Conservation (phyloP, 2,113 vertebrate species). For the Neomonachus schauinslandi region DNA sequence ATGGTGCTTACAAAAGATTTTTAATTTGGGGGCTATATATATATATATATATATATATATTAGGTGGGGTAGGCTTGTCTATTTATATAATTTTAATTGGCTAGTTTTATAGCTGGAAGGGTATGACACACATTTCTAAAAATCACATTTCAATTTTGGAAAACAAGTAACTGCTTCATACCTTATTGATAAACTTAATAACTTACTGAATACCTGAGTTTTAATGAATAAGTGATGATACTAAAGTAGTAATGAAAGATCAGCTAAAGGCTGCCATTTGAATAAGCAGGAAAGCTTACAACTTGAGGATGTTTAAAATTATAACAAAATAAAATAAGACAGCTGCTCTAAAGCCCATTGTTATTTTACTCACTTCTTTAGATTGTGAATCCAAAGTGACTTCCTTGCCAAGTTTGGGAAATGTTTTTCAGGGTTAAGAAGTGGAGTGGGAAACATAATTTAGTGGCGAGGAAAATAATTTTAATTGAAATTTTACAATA, state of each 20-base stretch:
- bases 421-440: constrained; percentile 34
- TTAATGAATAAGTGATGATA: background rate
- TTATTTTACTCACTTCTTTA: background rate
- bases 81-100: background rate
- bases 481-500: constrained; percentile 18
- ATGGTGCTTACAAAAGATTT: background rate
- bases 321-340: background rate
- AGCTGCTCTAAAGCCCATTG: background rate
- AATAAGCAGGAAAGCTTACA: constrained; percentile 9
- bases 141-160: constrained; percentile 16
- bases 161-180: constrained; percentile 18
- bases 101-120: background rate
- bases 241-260: background rate
- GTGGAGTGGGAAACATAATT: background rate
- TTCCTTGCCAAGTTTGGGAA: background rate
- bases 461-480: constrained; percentile 36
- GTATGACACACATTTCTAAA: background rate
- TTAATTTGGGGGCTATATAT: background rate
- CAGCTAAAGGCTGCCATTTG: background rate
- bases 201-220: background rate
- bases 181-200: background rate
- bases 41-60: background rate
- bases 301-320: background rate
- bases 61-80: background rate
- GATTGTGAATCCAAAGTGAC: background rate